phyloP scores from a whole-genome alignment of 1,140 invertebrate genomes.

The Solen grandis region DNA sequence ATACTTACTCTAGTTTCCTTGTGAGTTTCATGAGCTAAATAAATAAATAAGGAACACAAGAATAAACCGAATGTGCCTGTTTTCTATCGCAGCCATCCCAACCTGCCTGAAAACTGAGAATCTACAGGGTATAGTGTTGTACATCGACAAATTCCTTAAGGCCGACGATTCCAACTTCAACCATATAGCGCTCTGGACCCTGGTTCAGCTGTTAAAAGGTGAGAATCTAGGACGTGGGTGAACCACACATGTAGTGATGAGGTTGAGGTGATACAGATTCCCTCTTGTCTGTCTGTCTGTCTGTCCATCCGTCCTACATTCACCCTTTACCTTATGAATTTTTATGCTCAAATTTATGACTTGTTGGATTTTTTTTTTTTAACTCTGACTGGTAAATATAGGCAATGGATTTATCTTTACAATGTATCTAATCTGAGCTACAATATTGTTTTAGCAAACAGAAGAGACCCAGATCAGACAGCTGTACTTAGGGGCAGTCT shows the following conservation, averaged over 20 bases:
- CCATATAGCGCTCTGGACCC: conserved; percentile 75
- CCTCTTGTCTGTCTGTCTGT: not conserved
- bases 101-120: conserved; percentile 60
- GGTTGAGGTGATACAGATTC: not conserved
- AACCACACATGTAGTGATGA: not conserved
- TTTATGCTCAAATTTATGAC: not conserved
- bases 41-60: no score
- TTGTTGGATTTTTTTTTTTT: no score
- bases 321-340: not conserved
- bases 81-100: conserved; percentile 64
- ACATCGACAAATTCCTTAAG: conserved; percentile 73
- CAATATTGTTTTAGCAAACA: no score
- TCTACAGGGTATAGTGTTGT: conserved; percentile 64
- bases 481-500: no score
- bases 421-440: no score
- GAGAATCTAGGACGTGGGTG: not conserved
- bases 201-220: conserved; percentile 72
- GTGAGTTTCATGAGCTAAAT: no score
- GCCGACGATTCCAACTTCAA: conserved; percentile 67
- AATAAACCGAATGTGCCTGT: no score
- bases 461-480: no score
- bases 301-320: not conserved
- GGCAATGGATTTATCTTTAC: not conserved
- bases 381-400: not conserved
- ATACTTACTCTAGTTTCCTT: no score